phyloP scores from a whole-genome alignment of 2,113 vertebrate species.

The Gallinago media region DNA sequence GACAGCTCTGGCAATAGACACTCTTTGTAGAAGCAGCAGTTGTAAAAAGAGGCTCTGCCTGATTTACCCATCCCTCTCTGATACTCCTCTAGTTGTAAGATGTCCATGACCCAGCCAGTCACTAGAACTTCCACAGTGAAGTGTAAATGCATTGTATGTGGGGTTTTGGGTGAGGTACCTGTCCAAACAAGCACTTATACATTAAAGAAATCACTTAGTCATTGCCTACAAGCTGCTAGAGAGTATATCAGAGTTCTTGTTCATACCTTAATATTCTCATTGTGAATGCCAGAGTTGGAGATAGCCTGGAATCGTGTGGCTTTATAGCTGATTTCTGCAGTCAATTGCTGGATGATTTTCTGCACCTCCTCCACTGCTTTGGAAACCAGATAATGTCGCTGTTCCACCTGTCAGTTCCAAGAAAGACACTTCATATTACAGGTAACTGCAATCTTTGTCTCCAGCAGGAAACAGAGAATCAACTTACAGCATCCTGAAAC shows the following conservation, averaged over 20 bases:
- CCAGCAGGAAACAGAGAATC: neutral
- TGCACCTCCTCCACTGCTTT: constrained; percentile 83
- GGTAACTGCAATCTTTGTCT: neutral
- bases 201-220: neutral
- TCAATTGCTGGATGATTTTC: constrained; percentile 78
- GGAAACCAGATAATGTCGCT: constrained; percentile 73
- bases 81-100: neutral
- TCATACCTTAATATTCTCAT: constrained; percentile 81
- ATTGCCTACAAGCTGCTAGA: neutral
- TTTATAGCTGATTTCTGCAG: constrained; percentile 79
- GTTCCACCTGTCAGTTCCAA: constrained; percentile 74
- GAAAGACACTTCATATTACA: neutral
- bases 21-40: neutral
- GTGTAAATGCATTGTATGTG: fast-evolving
- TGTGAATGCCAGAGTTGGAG: constrained; percentile 80
- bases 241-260: neutral
- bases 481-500: neutral
- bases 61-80: neutral
- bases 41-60: neutral
- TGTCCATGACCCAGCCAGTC: neutral
- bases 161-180: neutral
- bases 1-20: constrained; percentile 14
- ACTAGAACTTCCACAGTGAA: neutral
- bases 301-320: constrained; percentile 83
- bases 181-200: neutral